phyloP scores from a whole-genome alignment of 2,888 invertebrate genomes.

The Byasa hedistus region DNA sequence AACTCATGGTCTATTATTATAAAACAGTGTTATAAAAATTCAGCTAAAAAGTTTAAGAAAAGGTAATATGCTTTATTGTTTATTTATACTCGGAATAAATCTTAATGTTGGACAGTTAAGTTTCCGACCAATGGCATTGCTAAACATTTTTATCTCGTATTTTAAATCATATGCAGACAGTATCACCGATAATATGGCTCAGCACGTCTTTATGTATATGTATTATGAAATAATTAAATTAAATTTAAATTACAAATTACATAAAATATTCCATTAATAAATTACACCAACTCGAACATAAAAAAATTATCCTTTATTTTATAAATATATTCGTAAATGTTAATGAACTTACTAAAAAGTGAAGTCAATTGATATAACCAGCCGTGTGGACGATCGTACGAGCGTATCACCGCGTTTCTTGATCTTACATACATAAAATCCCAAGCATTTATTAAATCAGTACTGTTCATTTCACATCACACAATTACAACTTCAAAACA shows the following conservation, averaged over 20 bases:
- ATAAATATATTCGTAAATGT: neutral
- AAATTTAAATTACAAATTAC: neutral
- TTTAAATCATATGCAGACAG: too few relatives aligned
- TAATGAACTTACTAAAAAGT: constrained; percentile 47
- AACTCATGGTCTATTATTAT: too few relatives aligned
- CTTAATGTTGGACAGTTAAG: too few relatives aligned
- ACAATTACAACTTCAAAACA: constrained; percentile 29
- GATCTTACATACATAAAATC: constrained; percentile 51
- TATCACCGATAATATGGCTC: neutral
- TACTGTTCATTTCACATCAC: constrained; percentile 39
- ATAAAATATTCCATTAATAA: too few relatives aligned
- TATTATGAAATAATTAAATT: neutral
- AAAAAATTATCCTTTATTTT: too few relatives aligned
- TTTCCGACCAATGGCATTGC: too few relatives aligned
- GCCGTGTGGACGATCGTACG: constrained; percentile 59
- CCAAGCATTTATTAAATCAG: constrained; percentile 39
- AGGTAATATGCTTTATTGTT: too few relatives aligned
- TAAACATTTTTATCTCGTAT: too few relatives aligned
- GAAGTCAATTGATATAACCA: constrained; percentile 49
- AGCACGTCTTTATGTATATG: neutral
- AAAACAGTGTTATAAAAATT: too few relatives aligned
- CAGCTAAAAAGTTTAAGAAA: too few relatives aligned
- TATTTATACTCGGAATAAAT: too few relatives aligned
- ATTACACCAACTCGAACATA: too few relatives aligned
- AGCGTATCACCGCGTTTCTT: constrained; percentile 61